A percentile compares a stretch with the other conserved stretches of the same genome.
phyloP scores from a whole-genome alignment of 1,140 invertebrate genomes.

The Caenorhabditis inopinata region DNA sequence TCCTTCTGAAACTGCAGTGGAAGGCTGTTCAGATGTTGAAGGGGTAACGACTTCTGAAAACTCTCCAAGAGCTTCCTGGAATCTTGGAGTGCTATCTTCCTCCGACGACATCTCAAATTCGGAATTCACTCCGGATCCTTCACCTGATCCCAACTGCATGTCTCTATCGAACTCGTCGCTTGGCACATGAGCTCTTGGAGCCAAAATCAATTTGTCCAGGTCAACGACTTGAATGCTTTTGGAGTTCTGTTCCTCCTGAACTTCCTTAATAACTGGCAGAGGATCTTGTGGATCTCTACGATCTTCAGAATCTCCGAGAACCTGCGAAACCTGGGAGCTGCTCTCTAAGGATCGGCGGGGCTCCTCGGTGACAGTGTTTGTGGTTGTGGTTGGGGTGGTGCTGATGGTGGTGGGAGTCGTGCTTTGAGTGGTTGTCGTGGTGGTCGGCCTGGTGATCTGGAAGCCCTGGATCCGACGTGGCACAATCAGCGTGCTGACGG shows the following conservation, averaged over 20 bases:
- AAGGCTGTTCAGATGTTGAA: too few relatives aligned
- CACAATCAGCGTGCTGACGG: conserved; percentile 1
- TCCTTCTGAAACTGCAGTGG: too few relatives aligned
- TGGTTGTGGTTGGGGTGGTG: background rate
- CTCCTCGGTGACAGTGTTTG: background rate
- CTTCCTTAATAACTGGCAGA: conserved; percentile 20
- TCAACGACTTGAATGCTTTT: background rate
- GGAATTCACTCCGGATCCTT: background rate
- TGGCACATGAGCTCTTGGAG: background rate
- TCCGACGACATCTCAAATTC: background rate
- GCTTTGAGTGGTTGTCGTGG: conserved; percentile 11
- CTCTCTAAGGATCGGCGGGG: too few relatives aligned
- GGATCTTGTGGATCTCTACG: background rate
- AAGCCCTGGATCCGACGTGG: conserved; percentile 15
- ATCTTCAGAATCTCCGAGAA: conserved; percentile 3
- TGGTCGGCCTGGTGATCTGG: background rate
- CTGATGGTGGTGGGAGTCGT: background rate
- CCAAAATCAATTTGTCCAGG: background rate
- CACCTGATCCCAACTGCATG: background rate
- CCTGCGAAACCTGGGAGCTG: too few relatives aligned
- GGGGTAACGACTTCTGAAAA: background rate
- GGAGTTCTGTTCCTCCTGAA: background rate
- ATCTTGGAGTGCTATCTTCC: conserved; percentile 10
- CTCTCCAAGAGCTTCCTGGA: background rate
- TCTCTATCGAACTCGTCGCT: background rate